A percentile compares a stretch with the other conserved stretches of the same genome.
Conservation (phyloP, 2,113 vertebrate species). For the Callorhinus ursinus region DNA sequence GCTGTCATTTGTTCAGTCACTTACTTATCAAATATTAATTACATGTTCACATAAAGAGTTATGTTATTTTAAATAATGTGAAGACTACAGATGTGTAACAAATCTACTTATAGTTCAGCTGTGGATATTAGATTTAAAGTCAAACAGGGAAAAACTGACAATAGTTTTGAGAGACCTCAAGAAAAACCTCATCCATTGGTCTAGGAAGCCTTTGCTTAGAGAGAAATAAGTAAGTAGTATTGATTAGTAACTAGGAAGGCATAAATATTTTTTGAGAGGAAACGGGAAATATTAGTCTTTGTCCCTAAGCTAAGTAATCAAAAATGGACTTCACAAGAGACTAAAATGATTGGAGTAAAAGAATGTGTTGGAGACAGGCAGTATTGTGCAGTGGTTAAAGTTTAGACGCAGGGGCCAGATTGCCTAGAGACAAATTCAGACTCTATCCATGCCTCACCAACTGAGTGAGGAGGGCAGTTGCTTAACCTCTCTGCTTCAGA, state of each 20-base stretch:
- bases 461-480: neutral
- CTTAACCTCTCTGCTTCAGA: neutral
- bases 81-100: neutral
- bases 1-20: neutral
- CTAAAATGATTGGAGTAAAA: neutral
- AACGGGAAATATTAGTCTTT: neutral
- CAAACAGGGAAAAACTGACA: neutral
- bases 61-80: neutral
- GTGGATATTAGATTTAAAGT: neutral
- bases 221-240: neutral
- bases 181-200: neutral
- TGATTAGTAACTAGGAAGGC: neutral
- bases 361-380: neutral
- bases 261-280: neutral
- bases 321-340: neutral
- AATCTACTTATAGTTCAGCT: neutral
- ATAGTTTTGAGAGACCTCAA: neutral
- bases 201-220: neutral
- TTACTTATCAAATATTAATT: conserved; percentile 13
- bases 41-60: neutral
- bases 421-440: neutral
- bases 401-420: neutral
- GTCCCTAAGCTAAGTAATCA: neutral
- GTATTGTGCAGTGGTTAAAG: neutral
- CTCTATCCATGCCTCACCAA: neutral